These are phyloP conservation scores for Peromyscus melanophrys DNA, from an alignment of 2,797 vertebrate species.

Conservation along the genomic window DNA sequence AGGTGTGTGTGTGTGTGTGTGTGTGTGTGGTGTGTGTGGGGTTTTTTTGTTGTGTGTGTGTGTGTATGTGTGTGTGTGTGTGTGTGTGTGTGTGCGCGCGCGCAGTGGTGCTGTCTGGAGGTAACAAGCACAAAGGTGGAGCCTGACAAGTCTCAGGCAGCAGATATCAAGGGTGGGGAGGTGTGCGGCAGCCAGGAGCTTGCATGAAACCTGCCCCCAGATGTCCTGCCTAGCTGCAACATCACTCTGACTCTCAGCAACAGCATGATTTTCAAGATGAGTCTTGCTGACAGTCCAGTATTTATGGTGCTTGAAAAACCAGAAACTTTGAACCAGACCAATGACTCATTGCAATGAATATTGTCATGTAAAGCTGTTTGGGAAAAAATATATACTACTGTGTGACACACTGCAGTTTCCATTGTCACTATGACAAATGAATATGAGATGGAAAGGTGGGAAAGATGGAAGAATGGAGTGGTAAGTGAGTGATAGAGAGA, in stretches of 20 bases:
- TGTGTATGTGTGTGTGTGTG: too few relatives aligned
- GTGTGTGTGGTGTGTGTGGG: too few relatives aligned
- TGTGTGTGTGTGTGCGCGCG: too few relatives aligned
- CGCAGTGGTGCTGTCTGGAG: neutral
- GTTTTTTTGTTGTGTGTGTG: too few relatives aligned
- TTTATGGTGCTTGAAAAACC: neutral
- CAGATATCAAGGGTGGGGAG: neutral
- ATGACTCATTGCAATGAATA: neutral
- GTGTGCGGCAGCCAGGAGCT: fast-evolving
- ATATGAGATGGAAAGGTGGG: neutral
- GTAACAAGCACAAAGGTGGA: neutral
- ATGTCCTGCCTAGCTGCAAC: neutral
- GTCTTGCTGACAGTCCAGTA: neutral
- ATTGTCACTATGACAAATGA: neutral
- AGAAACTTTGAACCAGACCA: neutral
- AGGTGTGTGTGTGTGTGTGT: too few relatives aligned
- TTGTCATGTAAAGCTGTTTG: neutral
- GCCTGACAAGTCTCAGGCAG: neutral
- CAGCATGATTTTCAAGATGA: neutral
- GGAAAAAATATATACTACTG: neutral
- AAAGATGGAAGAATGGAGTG: neutral
- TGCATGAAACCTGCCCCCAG: neutral
- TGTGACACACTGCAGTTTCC: neutral
- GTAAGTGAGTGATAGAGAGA: neutral
- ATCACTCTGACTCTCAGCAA: neutral